A percentile compares a stretch with the other conserved stretches of the same genome.
Conservation (phyloP, 2,888 invertebrate genomes). For the Rhopalosiphum nymphaeae region DNA sequence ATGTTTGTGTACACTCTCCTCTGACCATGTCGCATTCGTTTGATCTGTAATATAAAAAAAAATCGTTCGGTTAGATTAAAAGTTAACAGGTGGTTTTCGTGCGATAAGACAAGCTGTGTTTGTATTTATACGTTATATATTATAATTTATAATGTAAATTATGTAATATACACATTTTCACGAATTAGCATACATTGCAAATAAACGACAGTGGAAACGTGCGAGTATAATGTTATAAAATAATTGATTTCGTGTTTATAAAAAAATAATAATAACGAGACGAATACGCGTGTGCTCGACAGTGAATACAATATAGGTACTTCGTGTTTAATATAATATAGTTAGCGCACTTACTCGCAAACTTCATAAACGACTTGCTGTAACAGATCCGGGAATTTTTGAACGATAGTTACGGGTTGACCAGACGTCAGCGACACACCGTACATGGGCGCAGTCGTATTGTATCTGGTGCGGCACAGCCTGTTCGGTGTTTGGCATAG, state of each 20-base stretch:
- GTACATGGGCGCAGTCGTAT: conserved; percentile 94
- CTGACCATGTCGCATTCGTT: conserved; percentile 90
- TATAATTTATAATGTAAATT: not conserved
- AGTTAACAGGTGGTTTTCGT: not conserved
- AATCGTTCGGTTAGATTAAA: not conserved
- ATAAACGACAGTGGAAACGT: not conserved
- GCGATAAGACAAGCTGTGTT: not conserved
- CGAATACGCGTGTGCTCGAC: not conserved
- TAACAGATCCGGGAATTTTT: conserved; percentile 91
- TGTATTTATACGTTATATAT: not conserved
- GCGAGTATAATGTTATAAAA: not conserved
- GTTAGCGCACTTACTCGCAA: conserved; percentile 81
- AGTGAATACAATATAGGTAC: not conserved
- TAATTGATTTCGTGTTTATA: not conserved
- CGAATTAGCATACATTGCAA: not conserved
- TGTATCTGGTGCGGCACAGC: conserved; percentile 89
- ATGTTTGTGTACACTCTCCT: conserved; percentile 92
- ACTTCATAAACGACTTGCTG: conserved; percentile 94
- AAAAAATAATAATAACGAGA: not conserved
- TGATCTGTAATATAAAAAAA: conserved; percentile 73
- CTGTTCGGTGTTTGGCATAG: conserved; percentile 78
- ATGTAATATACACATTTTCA: not conserved
- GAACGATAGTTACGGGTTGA: conserved; percentile 92
- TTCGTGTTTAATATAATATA: no score
- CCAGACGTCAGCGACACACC: conserved; percentile 94